Evolutionary conservation across 2,888 invertebrate species (phyloP), one percentile per base, ranked within the genome.

Genomic region (Drosophila stalkeri): DNA sequence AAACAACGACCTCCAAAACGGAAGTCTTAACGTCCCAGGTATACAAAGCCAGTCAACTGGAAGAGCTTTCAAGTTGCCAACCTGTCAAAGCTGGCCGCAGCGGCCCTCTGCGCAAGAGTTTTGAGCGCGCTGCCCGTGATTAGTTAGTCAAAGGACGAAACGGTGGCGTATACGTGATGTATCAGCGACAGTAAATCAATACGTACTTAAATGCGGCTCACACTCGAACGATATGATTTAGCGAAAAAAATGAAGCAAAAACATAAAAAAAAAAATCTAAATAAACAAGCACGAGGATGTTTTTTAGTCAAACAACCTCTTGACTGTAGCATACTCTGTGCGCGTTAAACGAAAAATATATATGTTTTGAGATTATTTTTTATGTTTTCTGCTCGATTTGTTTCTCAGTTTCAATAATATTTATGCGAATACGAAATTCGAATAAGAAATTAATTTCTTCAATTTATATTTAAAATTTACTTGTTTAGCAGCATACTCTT

Each of bases 21-120:
- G 84, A 86, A 89, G 84, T 89, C 75, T 86, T 81, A 75, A 71
- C 70, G 66, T 46, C 44, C 31, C 72, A 73, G 84, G 79, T 86
- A 83, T 72, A 77, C 65, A 64, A 63, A 75, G 6, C n/a, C 77
- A 89, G 49, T 76, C 68, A 73, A 70, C 75, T 75, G 85, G 69
- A 86, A 86, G 60, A 70, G 73, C 67, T 65, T 39, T 39, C 52
- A 54, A 54, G 35, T 54, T 35, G 52, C 46, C 20, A 31, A 23
- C 54, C 61, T 57, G 43, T 44, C 55, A 47, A 46, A 37, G 46
- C 41, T 44, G 52, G 60, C 62, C 41, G 55, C 70, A 60, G 61
- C 61, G 33, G 59, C 57, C 37, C 51, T 44, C 55, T 55, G 49
- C 33, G 56, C 51, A 59, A 51, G 52, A 66, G 47, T 78, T 67